Base-by-base conservation (phyloP, 2,888 invertebrate species). In the Drosophila peninsularis region DNA sequence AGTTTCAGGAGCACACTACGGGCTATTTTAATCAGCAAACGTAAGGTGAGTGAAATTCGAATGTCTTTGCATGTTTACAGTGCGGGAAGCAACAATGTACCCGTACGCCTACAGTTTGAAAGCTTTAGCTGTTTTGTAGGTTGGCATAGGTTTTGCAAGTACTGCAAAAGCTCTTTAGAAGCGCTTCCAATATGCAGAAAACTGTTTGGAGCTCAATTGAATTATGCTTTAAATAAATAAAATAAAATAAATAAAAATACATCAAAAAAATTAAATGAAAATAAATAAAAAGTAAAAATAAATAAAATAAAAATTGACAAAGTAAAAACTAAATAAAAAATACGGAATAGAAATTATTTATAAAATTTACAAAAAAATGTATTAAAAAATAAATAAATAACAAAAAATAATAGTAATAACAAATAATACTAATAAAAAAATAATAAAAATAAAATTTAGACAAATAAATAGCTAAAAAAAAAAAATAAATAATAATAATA, bases 11-110 rank as follows among this genome's bases (percentile, higher is more conserved):
- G 14, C 24, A 24, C 3, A 3, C 14, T 1, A 10, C 14, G 27
- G 10, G 9, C 9, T 14, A 6, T n/a, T 27, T 5, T 36, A 14
- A 17, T 24, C 44, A 17, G 9, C 19, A 13, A 14, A 3, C 13
- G 62, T 62, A 62, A 62, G 62, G 62, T 62, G 4, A 45, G 63
- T 24, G 3, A 11, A 13, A 27, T 27, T 27, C 45, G 2, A 1
- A 27, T 27, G n/a, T 2, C 6, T 17, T 30, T 10, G 4, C 44
- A 13, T 5, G 13, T n/a, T 50, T 34, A 21, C 36, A 14, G 34
- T 14, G 19, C 3, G 21, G 13, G 14, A 19, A 24, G 36, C n/a
- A 24, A n/a, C 10, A 14, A 5, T 1, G 24, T 13, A 37, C 9
- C 32, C 19, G 5, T 39, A 10, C 17, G 34, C 34, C 24, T 24